Evolutionary conservation across 2,113 vertebrate species (phyloP).

Genomic region (Pelecanus crispus): DNA sequence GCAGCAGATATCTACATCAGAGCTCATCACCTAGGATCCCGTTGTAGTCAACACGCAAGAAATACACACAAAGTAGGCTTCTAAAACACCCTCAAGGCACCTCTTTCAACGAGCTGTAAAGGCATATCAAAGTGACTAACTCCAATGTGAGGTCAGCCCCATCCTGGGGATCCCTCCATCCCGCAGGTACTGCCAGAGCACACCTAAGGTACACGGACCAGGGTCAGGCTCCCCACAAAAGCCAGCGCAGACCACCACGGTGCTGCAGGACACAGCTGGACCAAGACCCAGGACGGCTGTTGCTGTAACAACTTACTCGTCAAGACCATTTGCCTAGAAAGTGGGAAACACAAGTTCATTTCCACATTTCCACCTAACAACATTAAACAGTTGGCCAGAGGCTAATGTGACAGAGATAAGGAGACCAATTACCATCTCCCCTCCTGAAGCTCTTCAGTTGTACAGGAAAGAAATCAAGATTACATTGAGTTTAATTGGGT

Average conservation of each 20-base stretch:
- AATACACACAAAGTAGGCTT: not conserved
- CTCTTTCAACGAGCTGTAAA: not conserved
- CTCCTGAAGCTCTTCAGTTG: not conserved
- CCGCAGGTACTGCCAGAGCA: not conserved
- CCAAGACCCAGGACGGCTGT: not conserved
- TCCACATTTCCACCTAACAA: not conserved
- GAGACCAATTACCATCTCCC: rapidly evolving
- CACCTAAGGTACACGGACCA: rapidly evolving
- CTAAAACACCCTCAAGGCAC: not conserved
- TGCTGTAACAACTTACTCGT: not conserved
- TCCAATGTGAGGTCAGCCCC: not conserved
- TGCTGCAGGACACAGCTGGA: not conserved
- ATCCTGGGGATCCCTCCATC: not conserved
- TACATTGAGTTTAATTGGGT: not conserved
- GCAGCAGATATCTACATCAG: not conserved
- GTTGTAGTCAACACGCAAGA: not conserved
- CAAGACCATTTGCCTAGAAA: not conserved
- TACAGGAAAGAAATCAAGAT: not conserved
- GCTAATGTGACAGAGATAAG: not conserved
- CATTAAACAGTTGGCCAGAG: not conserved
- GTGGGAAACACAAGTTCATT: not conserved
- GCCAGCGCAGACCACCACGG: rapidly evolving
- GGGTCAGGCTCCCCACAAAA: not conserved
- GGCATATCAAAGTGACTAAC: not conserved
- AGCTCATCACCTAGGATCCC: not conserved